Conservation (phyloP, 2,797 vertebrate genomes). For the Cyclopterus lumpus region DNA sequence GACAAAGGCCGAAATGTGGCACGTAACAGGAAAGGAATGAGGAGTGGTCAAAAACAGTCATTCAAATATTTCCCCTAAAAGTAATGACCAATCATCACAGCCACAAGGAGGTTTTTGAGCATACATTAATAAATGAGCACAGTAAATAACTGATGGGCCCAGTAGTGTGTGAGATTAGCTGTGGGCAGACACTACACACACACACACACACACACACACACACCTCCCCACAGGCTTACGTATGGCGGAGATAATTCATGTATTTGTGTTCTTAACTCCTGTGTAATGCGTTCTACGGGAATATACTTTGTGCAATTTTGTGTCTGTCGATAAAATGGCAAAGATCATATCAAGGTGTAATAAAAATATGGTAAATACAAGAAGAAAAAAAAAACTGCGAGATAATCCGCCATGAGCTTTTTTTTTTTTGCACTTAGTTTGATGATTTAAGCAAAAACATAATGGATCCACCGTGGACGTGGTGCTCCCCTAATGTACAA, state of each 20-base stretch:
- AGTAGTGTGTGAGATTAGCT: background rate
- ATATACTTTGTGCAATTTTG: background rate
- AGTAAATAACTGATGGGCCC: too few species aligned
- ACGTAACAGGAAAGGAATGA: background rate
- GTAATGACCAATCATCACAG: too few species aligned
- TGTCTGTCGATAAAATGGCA: background rate
- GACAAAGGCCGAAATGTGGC: background rate
- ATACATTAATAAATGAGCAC: too few species aligned
- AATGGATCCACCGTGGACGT: slow-evolving; percentile 56
- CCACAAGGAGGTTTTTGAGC: too few species aligned
- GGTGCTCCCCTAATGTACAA: slow-evolving; percentile 20
- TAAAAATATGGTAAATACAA: slow-evolving; percentile 22
- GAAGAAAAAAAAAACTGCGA: slow-evolving; percentile 8
- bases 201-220: background rate
- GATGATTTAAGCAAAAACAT: slow-evolving; percentile 48
- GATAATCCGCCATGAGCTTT: slow-evolving; percentile 56
- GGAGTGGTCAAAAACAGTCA: background rate
- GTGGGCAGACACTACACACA: background rate
- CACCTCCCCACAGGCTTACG: background rate
- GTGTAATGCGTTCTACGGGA: slow-evolving; percentile 8
- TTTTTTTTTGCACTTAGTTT: slow-evolving; percentile 57
- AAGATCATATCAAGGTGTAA: background rate
- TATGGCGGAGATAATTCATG: background rate
- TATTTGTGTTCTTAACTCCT: slow-evolving; percentile 1
- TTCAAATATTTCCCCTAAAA: too few species aligned